Evolutionary conservation across 1,140 invertebrate species (phyloP), one percentile per base, ranked within the genome.

Genomic region (Bradysia coprophila): DNA sequence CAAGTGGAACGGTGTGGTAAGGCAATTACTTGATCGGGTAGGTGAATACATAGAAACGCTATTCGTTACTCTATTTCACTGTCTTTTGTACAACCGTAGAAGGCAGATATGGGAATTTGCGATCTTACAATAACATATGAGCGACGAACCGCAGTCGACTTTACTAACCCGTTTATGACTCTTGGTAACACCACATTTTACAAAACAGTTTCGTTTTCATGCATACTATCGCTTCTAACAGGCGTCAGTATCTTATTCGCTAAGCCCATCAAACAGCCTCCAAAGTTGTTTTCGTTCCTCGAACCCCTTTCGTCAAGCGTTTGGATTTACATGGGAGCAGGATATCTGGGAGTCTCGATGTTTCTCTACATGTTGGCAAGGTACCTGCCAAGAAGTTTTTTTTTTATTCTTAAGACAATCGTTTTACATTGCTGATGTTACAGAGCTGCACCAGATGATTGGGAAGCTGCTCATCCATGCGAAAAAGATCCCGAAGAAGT

Each of bases 61-160:
- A 5, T 15, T 4, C 4, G 21, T 38, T 16, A 6, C 18, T 19
- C 18, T 38, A 20, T n/a, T n/a, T n/a, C n/a, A n/a, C n/a, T n/a
- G n/a, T n/a, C n/a, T n/a, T n/a, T n/a, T n/a, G n/a, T n/a, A n/a
- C n/a, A n/a, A 45, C 66, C 69, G 43, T 58, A 91, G 80, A 83
- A 81, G 66, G 88, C 88, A 11, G 90, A 95, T 65, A 61, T 94
- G 19, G 90, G 86, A 1, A 79, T 94, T 41, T 92, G 84, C 45
- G 91, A 94, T 61, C 59, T 96, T 32, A 93, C 90, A 0, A 94
- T 95, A 47, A 95, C 87, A 2, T 85, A 81, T 45, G 78, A 84
- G 20, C 62, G 91, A 21, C 75, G 86, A 48, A 72, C 73, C 45
- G 81, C 72, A 3, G 86, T 94, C 0, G 89, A 94, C 53, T 90